Percentiles rank a stretch among this genome's conserved stretches.
These are phyloP conservation scores for Cryptus viduatorius DNA, from an alignment of 2,888 invertebrate genomes.

Conservation along the genomic window DNA sequence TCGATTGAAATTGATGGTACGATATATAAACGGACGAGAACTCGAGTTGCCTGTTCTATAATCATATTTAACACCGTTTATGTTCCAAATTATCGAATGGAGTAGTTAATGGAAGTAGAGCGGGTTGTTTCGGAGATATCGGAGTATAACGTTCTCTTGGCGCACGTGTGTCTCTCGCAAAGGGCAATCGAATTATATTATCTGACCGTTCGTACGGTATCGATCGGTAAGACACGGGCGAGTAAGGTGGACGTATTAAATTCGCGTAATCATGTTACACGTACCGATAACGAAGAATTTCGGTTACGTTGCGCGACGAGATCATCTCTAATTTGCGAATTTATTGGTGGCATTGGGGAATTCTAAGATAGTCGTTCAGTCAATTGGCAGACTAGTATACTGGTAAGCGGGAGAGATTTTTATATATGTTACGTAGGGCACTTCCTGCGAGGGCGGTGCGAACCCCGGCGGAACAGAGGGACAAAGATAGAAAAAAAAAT, in stretches of 20 bases:
- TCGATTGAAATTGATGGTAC: slow-evolving; percentile 46
- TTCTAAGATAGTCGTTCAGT: slow-evolving; percentile 12
- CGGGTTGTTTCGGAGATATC: background rate
- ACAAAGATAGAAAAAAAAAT: slow-evolving; percentile 42
- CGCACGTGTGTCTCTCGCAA: slow-evolving; percentile 2
- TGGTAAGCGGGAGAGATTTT: slow-evolving; percentile 25
- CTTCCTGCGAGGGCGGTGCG: slow-evolving; percentile 30
- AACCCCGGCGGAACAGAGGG: slow-evolving; percentile 28
- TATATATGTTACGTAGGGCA: slow-evolving; percentile 29
- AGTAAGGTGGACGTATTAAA: slow-evolving; percentile 16
- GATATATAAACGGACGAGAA: background rate
- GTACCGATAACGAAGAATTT: background rate
- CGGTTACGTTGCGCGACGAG: background rate
- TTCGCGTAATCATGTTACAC: background rate
- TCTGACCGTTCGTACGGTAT: background rate
- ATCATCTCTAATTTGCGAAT: slow-evolving; percentile 21
- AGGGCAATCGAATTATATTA: slow-evolving; percentile 37
- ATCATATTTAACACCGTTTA: slow-evolving; percentile 49
- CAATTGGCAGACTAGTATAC: background rate
- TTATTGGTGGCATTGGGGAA: slow-evolving; percentile 19
- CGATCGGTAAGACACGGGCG: slow-evolving; percentile 24
- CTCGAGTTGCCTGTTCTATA: slow-evolving; percentile 12
- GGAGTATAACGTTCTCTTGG: background rate
- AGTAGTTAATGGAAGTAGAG: slow-evolving; percentile 8
- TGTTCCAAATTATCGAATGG: slow-evolving; percentile 1